A percentile compares a stretch with the other conserved stretches of the same genome.
Conservation (phyloP, 2,113 vertebrate species). For the Dromaius novaehollandiae region DNA sequence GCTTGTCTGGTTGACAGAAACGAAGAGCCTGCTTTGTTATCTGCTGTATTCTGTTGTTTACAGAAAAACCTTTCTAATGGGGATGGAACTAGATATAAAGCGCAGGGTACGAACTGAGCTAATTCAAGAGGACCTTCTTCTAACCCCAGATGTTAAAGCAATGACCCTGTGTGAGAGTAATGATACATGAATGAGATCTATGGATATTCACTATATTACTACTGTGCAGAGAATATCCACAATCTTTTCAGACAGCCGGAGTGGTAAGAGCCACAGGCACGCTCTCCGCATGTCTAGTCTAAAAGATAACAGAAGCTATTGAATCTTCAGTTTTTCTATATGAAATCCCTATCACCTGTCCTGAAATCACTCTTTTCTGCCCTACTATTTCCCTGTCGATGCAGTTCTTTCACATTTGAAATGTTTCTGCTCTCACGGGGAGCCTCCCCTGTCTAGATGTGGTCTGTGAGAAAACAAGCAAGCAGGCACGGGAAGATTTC, state of each 20-base stretch:
- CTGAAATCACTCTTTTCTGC: not conserved
- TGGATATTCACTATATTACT: not conserved
- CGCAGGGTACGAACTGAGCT: not conserved
- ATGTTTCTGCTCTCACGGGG: fast-evolving
- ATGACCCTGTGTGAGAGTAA: not conserved
- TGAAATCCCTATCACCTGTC: not conserved
- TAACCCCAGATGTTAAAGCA: not conserved
- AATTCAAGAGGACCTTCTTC: not conserved
- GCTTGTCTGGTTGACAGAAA: conserved; percentile 1
- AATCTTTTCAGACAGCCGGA: not conserved
- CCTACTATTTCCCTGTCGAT: fast-evolving
- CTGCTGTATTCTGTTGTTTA: not conserved
- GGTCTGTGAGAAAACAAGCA: not conserved
- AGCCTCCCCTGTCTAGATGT: not conserved
- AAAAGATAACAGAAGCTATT: not conserved
- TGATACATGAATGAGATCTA: not conserved
- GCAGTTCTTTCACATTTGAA: not conserved
- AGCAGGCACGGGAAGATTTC: too few species aligned
- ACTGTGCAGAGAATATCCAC: not conserved
- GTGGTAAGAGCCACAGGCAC: not conserved
- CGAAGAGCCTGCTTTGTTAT: not conserved
- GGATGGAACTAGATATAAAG: not conserved
- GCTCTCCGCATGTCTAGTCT: not conserved
- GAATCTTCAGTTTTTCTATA: not conserved
- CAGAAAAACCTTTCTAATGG: not conserved